A percentile compares a stretch with the other conserved stretches of the same genome.
Conservation (phyloP, 2,888 invertebrate species). For the Tetranychus truncatus region DNA sequence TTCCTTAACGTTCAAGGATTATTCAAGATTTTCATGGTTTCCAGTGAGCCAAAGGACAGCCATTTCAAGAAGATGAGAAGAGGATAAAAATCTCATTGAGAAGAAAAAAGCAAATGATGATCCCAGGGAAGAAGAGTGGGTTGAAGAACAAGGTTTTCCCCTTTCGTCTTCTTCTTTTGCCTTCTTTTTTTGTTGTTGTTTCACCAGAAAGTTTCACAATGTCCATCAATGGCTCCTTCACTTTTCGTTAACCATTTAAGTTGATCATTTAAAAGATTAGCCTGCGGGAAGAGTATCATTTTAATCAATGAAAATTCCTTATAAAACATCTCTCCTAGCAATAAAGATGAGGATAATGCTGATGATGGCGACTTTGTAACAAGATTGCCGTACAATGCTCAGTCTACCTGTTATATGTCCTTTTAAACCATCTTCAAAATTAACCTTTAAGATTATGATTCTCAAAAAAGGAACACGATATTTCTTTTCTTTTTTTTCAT, state of each 20-base stretch:
- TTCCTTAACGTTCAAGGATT: background rate
- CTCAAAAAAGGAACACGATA: no score
- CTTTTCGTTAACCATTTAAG: background rate
- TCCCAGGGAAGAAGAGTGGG: background rate
- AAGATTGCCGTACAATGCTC: no score
- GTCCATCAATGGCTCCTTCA: background rate
- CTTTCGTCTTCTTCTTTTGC: background rate
- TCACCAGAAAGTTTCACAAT: background rate
- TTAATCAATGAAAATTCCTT: background rate
- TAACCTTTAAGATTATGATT: no score
- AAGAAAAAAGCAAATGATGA: no score
- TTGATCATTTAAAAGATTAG: background rate
- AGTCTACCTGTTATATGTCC: no score
- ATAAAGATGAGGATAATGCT: no score
- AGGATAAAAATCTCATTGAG: background rate
- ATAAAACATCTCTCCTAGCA: background rate
- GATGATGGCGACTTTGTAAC: no score
- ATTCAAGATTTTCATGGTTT: background rate
- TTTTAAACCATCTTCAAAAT: no score
- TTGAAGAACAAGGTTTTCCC: background rate
- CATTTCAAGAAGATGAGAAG: background rate
- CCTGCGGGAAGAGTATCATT: background rate
- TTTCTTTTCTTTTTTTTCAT: background rate
- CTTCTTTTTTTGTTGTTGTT: background rate
- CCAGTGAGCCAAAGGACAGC: background rate